Conservation (phyloP, 2,797 vertebrate genomes). For the Tenualosa ilisha region DNA sequence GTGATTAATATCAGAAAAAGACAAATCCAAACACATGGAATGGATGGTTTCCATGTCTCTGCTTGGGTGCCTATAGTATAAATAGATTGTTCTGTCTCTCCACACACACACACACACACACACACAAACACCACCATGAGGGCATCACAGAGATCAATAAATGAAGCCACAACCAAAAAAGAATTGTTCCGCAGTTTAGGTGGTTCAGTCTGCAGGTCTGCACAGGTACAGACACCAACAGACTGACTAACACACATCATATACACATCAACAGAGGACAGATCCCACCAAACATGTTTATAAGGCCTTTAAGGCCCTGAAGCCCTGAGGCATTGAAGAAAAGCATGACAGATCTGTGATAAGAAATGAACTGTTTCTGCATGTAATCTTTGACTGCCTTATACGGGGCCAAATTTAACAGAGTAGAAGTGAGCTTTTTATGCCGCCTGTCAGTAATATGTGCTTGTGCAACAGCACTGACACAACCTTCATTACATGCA, state of each 20-base stretch:
- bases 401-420: background rate
- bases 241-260: background rate
- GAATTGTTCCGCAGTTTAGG: background rate
- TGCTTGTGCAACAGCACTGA: background rate
- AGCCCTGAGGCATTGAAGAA: background rate
- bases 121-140: background rate
- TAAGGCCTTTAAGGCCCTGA: too few relatives aligned
- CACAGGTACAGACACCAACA: background rate
- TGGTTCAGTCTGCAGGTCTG: background rate
- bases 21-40: background rate
- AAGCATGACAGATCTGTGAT: background rate
- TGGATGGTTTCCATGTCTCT: background rate
- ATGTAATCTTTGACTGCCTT: background rate
- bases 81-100: too few relatives aligned
- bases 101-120: too few relatives aligned
- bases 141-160: background rate
- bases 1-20: background rate
- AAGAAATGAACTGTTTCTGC: background rate
- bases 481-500: background rate
- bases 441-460: background rate
- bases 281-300: background rate
- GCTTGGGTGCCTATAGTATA: background rate
- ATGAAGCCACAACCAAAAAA: background rate
- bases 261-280: background rate
- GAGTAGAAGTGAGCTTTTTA: background rate